phyloP scores from a whole-genome alignment of 2,888 invertebrate species.

The Apamea sordens region DNA sequence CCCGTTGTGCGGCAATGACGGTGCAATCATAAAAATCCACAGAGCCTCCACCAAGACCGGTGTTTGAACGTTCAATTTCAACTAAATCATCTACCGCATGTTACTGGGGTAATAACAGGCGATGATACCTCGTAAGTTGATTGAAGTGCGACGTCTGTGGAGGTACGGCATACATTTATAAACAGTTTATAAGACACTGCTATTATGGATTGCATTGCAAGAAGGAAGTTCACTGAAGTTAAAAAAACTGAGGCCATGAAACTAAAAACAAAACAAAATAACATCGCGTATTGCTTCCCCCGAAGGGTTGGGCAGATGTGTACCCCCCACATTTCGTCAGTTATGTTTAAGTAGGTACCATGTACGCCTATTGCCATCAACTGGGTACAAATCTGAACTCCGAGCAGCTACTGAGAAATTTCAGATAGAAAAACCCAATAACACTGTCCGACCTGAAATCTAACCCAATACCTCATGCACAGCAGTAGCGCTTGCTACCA shows the following conservation, averaged over 20 bases:
- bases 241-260: not conserved
- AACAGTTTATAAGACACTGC: conserved; percentile 18
- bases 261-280: not conserved
- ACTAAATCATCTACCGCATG: conserved; percentile 68
- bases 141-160: conserved; percentile 44
- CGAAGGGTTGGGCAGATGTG: not conserved
- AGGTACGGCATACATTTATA: conserved; percentile 24
- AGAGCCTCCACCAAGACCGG: conserved; percentile 60
- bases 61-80: conserved; percentile 68
- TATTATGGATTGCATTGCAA: not conserved
- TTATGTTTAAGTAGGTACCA: no score
- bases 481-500: not conserved
- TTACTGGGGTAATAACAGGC: conserved; percentile 70
- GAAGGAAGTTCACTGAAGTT: not conserved
- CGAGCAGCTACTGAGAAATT: not conserved
- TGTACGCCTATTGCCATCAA: not conserved
- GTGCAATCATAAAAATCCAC: conserved; percentile 70
- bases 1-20: conserved; percentile 66
- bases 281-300: not conserved
- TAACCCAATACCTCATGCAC: not conserved
- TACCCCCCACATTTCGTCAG: no score
- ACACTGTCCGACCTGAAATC: not conserved
- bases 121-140: conserved; percentile 66
- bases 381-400: not conserved
- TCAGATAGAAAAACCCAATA: not conserved